Evolutionary conservation across 2,888 invertebrate species (phyloP), one percentile per base, ranked within the genome.

Genomic region (Lasioglossum oenotherae): DNA sequence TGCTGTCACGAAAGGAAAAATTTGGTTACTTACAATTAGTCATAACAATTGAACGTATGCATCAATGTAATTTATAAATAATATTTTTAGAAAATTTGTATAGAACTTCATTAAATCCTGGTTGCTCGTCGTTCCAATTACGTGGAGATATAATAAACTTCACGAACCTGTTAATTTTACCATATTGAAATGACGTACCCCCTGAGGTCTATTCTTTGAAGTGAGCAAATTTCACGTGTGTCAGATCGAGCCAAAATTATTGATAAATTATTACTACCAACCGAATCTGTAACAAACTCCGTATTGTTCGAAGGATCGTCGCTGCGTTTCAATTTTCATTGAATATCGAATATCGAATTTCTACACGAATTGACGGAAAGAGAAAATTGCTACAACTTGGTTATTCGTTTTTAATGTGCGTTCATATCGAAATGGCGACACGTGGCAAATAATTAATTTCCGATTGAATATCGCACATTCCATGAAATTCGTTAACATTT

Each of bases 401-500:
- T 44, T 35, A 53, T 53, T 14, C 19, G 41, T 79, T 73, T 73
- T 73, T 44, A 46, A 73, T 46, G 23, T 31, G 46, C 10, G 16
- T 60, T 41, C 31, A n/a, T 35, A 60, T 46, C 72, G 35, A 19
- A 44, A 12, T 19, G 12, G 78, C n/a, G 46, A 38, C 10, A 41
- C 41, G 46, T 23, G 19, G 27, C 23, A 80, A 80, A 38, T 67
- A 78, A 73, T 78, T 41, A 49, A 80, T 80, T 49, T 35, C 19
- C 44, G 74, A 67, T 74, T 41, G 74, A 49, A 80, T 64, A 64
- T 80, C 49, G 19, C 74, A 27, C 12, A 53, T 74, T 35, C 35
- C 53, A 74, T 49, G 64, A 23, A 67, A 31, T 53, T 74, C 44
- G 64, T 67, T 76, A 67, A 76, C 44, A 44, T 67, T 46, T 44